Conservation (phyloP, 2,888 invertebrate species). For the Lumbricus terrestris region DNA sequence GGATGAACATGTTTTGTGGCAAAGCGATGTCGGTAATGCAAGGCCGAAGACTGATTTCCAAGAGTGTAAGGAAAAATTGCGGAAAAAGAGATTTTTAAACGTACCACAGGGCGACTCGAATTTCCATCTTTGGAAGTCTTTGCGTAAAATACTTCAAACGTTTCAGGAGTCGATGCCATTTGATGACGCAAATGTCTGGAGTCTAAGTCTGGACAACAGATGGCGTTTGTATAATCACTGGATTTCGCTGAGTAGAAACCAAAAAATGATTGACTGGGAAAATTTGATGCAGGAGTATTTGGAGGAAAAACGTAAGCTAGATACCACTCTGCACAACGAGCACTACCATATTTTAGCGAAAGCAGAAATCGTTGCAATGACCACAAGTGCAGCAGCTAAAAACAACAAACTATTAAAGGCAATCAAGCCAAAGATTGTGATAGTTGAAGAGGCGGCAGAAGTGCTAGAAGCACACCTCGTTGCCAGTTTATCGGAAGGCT, state of each 20-base stretch:
- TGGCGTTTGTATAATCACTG: constrained; percentile 61
- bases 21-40: no score
- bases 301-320: neutral
- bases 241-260: constrained; percentile 42
- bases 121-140: constrained; percentile 21
- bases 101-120: neutral
- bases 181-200: constrained; percentile 43
- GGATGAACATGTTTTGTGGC: no score
- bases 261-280: constrained; percentile 33
- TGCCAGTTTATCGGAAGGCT: constrained; percentile 71
- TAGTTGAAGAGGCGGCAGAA: constrained; percentile 86
- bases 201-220: constrained; percentile 47
- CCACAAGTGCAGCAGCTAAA: constrained; percentile 55
- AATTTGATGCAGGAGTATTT: constrained; percentile 34
- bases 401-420: constrained; percentile 45
- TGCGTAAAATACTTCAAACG: neutral
- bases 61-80: neutral
- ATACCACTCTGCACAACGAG: neutral
- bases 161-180: neutral
- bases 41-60: neutral
- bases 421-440: constrained; percentile 57
- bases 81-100: neutral
- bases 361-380: constrained; percentile 52
- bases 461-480: constrained; percentile 80
- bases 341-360: constrained; percentile 39